Percentiles rank a stretch among this genome's conserved stretches.
phyloP scores from a whole-genome alignment of 30 jellyfish, hydroid and myxozoan species.

The Cassiopea andromeda region DNA sequence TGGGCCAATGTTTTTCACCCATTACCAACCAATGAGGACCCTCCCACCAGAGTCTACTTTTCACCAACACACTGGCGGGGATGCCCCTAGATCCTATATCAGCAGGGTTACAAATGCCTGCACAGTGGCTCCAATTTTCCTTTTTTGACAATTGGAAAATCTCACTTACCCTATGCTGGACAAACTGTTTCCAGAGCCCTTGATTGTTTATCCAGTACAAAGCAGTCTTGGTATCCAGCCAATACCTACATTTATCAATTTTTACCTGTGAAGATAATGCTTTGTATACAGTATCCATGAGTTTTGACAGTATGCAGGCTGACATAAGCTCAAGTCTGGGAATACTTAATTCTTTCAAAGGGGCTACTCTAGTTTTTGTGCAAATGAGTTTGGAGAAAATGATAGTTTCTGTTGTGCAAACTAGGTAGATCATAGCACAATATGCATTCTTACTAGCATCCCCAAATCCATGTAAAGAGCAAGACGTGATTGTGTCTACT shows the following conservation, averaged over 20 bases:
- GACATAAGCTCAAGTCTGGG: conserved; percentile 58
- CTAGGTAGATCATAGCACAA: conserved; percentile 61
- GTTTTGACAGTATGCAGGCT: conserved; percentile 24
- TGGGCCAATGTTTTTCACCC: conserved; percentile 57
- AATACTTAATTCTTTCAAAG: conserved; percentile 34
- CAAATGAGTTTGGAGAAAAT: conserved; percentile 24
- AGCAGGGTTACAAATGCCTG: conserved; percentile 58
- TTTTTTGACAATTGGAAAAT: conserved; percentile 13
- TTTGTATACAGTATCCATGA: conserved; percentile 37
- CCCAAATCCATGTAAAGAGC: conserved; percentile 47
- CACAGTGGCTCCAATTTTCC: conserved; percentile 43
- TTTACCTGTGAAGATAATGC: conserved; percentile 18
- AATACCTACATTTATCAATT: conserved; percentile 26
- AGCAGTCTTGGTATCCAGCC: conserved; percentile 56
- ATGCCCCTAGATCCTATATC: conserved; percentile 66
- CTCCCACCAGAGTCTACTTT: conserved; percentile 52
- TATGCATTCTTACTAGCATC: conserved; percentile 68
- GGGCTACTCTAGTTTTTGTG: conserved; percentile 61
- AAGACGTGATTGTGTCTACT: not conserved
- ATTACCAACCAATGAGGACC: conserved; percentile 50
- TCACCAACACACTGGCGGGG: conserved; percentile 7
- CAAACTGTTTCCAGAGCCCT: conserved; percentile 56
- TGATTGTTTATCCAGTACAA: conserved; percentile 39
- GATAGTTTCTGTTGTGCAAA: conserved; percentile 4
- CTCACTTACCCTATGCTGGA: conserved; percentile 57